Percentiles rank a stretch among this genome's conserved stretches.
phyloP scores from a whole-genome alignment of 2,113 vertebrate species.

The Salvelinus sp. region DNA sequence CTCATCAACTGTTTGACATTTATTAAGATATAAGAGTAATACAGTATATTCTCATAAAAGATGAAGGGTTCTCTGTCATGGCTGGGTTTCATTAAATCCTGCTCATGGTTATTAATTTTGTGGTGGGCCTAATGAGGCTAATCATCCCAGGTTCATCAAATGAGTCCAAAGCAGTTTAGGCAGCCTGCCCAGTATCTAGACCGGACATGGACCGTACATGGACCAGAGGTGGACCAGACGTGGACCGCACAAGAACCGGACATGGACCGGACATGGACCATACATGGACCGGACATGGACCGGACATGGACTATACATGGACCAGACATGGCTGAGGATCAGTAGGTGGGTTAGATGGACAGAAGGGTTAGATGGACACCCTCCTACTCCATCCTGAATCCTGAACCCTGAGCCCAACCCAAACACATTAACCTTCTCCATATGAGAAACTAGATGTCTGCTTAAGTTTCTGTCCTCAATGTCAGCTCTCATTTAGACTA shows the following conservation, averaged over 20 bases:
- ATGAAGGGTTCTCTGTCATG: background rate
- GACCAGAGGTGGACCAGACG: no score
- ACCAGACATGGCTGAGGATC: no score
- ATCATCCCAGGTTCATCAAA: constrained; percentile 27
- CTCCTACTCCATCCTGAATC: constrained; percentile 22
- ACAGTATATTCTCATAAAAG: background rate
- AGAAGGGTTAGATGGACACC: constrained; percentile 17
- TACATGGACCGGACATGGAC: no score
- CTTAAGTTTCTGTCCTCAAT: constrained; percentile 3
- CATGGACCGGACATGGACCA: no score
- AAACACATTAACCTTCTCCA: background rate
- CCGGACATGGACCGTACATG: background rate
- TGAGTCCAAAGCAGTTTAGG: constrained; percentile 10
- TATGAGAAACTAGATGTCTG: constrained; percentile 16
- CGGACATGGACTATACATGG: no score
- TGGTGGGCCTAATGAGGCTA: constrained; percentile 24
- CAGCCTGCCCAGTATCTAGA: background rate
- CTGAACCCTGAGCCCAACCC: background rate
- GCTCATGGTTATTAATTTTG: constrained; percentile 5
- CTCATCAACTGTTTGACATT: background rate
- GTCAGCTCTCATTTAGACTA: constrained; percentile 6
- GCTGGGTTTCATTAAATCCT: constrained; percentile 5
- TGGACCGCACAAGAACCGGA: no score
- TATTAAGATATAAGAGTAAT: background rate
- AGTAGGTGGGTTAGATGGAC: no score